Evolutionary conservation across 2,113 vertebrate species (phyloP).

Genomic region (Aegithalos caudatus): DNA sequence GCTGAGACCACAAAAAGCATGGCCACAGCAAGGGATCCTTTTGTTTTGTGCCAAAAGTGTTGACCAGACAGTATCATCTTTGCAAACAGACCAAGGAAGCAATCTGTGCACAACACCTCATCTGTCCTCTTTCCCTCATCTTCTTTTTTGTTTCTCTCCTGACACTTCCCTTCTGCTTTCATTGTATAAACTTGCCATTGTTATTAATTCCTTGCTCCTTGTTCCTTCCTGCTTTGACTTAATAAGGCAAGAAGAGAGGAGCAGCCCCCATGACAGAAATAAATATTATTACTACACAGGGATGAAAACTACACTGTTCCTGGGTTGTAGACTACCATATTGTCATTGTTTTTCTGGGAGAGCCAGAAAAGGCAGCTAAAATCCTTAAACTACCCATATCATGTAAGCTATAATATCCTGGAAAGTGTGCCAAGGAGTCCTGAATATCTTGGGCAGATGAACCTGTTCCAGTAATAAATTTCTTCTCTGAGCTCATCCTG

Average conservation of each 20-base stretch:
- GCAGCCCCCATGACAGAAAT: constrained; percentile 20
- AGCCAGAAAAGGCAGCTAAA: neutral
- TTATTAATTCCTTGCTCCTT: constrained; percentile 61
- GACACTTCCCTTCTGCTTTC: constrained; percentile 30
- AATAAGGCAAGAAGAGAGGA: constrained; percentile 68
- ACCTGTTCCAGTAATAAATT: neutral
- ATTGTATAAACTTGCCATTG: constrained; percentile 64
- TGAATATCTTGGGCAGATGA: neutral
- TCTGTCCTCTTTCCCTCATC: neutral
- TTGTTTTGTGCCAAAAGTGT: neutral
- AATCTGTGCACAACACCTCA: neutral
- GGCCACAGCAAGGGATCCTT: neutral
- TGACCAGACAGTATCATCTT: neutral
- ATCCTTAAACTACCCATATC: neutral
- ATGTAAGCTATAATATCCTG: neutral
- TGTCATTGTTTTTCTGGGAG: neutral
- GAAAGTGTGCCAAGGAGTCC: neutral
- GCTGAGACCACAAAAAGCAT: neutral
- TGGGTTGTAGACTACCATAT: neutral
- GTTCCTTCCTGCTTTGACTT: constrained; percentile 60
- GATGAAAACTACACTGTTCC: neutral
- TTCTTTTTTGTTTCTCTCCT: neutral
- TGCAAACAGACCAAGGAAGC: neutral
- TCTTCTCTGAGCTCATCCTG: neutral
- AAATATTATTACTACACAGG: constrained; percentile 3